Base-by-base conservation (phyloP, 2,888 invertebrate genomes). In the Tinea pellionella region DNA sequence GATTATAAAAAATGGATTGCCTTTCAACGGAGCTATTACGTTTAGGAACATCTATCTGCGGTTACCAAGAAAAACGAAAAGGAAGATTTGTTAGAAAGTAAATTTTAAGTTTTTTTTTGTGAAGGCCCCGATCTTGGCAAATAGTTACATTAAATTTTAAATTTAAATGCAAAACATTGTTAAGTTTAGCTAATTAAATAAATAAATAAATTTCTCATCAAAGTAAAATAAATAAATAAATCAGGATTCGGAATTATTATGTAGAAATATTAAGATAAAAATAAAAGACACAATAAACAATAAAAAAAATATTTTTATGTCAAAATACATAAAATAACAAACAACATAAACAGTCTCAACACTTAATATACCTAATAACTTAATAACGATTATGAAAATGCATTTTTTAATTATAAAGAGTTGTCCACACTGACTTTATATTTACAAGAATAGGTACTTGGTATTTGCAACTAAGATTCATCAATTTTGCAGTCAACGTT, bases 31-130 rank as follows among this genome's bases (percentile, higher is more conserved):
- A 16, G 53, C 53, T 18, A 53, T 18, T 53, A 53, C 53, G 24
- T 53, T 53, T 53, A 12, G 53, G 53, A 53, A 53, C 19, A 53
- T 53, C 24, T 53, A 53, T 53, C 53, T 53, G 53, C 53, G 53
- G 53, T 53, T 53, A 53, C 53, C 16, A 24, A 53, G 16, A 53
- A 53, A 53, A 53, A 19, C 9, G 9, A 53, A 24, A 4, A 24
- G 15, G 18, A 18, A 53, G 53, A 53, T 53, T 24, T 53, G 16
- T 53, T 53, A 53, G 53, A 53, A 53, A 53, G 53, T 53, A 18
- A 47, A 47, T 18, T 47, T 47, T 4, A 47, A 6, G 9, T 47
- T 16, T 47, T 47, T 47, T 47, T 47, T 47, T 47, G 47, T 47
- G 37, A 37, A 37, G 37, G 37, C 9, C 2, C 9, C 37, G n/a